Evolutionary conservation across 2,797 vertebrate species (phyloP).

Genomic region (Cercopithecus diana): DNA sequence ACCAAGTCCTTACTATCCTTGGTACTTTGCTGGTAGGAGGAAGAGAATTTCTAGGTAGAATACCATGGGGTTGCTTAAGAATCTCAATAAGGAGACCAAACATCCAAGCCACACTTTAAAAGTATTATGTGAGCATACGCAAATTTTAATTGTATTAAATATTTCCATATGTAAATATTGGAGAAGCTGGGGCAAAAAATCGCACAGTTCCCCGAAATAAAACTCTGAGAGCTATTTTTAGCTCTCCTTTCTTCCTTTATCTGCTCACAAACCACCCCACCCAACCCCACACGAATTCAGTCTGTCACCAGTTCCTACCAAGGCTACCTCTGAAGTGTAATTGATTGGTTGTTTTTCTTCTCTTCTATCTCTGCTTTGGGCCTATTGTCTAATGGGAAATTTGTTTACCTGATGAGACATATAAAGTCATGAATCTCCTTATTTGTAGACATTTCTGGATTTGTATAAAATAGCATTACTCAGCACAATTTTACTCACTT

Average conservation of each 20-base stretch:
- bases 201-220: neutral
- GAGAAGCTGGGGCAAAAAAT: neutral
- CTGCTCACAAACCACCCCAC: neutral
- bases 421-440: neutral
- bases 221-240: neutral
- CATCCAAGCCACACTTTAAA: neutral
- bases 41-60: neutral
- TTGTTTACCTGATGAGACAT: neutral
- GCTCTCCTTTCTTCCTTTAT: neutral
- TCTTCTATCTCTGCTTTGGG: neutral
- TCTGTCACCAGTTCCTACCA: neutral
- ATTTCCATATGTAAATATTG: neutral
- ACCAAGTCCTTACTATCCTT: neutral
- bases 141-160: constrained; percentile 15
- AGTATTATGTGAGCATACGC: neutral
- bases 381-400: neutral
- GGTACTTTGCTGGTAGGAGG: neutral
- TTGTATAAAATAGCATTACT: neutral
- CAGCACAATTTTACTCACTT: neutral
- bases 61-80: neutral
- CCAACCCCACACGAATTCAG: neutral
- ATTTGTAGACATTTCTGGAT: neutral
- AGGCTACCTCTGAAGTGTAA: neutral
- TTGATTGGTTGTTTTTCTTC: neutral
- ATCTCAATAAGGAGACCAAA: neutral